These are phyloP conservation scores for Mamestra configurata DNA, from an alignment of 1,140 invertebrate genomes.

Conservation along the genomic window DNA sequence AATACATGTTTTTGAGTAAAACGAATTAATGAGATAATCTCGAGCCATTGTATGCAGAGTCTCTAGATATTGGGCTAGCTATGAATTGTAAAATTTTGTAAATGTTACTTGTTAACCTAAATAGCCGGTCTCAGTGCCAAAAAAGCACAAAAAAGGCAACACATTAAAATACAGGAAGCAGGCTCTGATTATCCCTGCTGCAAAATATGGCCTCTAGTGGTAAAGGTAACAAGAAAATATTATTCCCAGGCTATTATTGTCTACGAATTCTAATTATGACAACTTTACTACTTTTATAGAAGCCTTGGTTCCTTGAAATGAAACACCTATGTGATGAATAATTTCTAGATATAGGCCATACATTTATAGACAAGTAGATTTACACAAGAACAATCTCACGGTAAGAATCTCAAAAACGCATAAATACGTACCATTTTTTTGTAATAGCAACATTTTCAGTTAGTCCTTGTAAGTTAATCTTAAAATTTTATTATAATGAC, in stretches of 20 bases:
- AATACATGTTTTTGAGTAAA: no score
- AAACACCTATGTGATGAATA: no score
- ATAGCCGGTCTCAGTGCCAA: not conserved
- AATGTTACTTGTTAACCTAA: not conserved
- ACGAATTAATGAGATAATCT: no score
- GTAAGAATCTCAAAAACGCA: slow-evolving; percentile 19
- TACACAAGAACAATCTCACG: not conserved
- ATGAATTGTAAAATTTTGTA: slow-evolving; percentile 27
- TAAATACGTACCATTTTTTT: slow-evolving; percentile 1
- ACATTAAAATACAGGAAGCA: no score
- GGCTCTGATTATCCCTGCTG: no score
- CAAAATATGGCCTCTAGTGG: no score
- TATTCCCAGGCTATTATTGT: not conserved
- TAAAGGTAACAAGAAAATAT: not conserved
- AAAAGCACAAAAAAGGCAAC: not conserved
- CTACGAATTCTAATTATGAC: not conserved
- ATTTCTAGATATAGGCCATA: no score
- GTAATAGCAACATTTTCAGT: slow-evolving; percentile 11
- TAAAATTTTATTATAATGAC: no score
- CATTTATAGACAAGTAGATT: no score
- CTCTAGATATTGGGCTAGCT: slow-evolving; percentile 18
- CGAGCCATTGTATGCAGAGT: slow-evolving; percentile 9
- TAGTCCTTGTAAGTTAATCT: not conserved
- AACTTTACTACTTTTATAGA: not conserved
- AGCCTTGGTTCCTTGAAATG: not conserved